Evolutionary conservation across 2,113 vertebrate species (phyloP), one percentile per base, ranked within the genome.

Genomic region (Solea solea): DNA sequence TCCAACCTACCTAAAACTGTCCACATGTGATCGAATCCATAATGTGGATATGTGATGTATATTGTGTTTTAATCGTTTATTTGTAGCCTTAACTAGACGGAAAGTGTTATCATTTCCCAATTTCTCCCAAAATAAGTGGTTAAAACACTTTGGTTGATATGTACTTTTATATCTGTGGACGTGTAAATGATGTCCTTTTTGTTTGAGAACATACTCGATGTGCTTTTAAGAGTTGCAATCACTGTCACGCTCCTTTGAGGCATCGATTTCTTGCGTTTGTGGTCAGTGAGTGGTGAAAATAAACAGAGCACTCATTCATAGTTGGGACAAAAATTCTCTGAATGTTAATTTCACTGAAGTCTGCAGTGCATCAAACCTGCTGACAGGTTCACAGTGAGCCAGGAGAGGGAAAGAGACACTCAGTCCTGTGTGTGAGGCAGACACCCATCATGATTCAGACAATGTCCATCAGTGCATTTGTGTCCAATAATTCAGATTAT

Each of bases 401-500:
- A 80, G 56, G 64, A 71, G 28, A 27, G 7, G 25, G 39, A 84
- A 65, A 21, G 5, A 72, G 60, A 57, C 50, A 15, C 39, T 42
- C 44, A 64, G 21, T 45, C 48, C 61, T 8, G 8, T 59, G 65
- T 14, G 16, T 56, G 25, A 63, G 9, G 46, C 50, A 50, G 14
- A 61, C 48, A 69, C 39, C 21, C 3, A 39, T 25, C 7, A 42
- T 65, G 8, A 14, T 25, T 39, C 16, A 60, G 44, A 64, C 3
- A 39, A 5, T 34, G 34, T 34, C 34, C 34, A 34, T 34, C 34
- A 34, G 34, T 34, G 34, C 5, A 34, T 34, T 34, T 34, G 5
- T 34, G 34, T 34, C 34, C 34, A 34, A 34, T 34, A 34, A 6
- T 50, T 28, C 9, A 3, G 3, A 0, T 25, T 52, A 3, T 52